Conservation (phyloP, 1,140 invertebrate genomes). For the Coenobita brevimanus region DNA sequence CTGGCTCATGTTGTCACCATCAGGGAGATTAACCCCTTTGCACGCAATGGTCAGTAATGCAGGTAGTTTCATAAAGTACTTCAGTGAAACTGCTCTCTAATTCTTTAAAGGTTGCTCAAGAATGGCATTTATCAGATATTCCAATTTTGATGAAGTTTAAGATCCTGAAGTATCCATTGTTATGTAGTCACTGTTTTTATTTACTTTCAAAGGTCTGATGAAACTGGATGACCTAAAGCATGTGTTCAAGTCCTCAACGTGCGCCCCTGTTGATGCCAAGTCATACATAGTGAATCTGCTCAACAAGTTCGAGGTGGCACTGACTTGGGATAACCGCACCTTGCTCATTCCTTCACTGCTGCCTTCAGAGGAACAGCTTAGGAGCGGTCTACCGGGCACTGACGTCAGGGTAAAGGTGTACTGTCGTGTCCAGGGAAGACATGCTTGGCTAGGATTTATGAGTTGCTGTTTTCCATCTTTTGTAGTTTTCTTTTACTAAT, state of each 20-base stretch:
- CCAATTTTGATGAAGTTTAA: no score
- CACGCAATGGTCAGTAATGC: slow-evolving; percentile 80
- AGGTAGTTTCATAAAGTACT: no score
- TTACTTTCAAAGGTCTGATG: slow-evolving; percentile 85
- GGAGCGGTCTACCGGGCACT: slow-evolving; percentile 74
- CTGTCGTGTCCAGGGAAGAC: slow-evolving; percentile 30
- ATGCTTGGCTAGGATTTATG: not conserved
- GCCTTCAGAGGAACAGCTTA: slow-evolving; percentile 85
- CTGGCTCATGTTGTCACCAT: slow-evolving; percentile 96
- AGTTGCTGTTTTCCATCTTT: not conserved
- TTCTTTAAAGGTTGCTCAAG: no score
- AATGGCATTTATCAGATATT: no score
- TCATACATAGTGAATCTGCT: slow-evolving; percentile 92
- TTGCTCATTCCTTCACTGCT: slow-evolving; percentile 94
- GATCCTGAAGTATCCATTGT: no score
- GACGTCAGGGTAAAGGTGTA: slow-evolving; percentile 74
- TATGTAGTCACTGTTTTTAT: no score
- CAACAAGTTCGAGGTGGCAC: slow-evolving; percentile 97
- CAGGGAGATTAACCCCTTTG: slow-evolving; percentile 96
- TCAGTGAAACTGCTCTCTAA: no score
- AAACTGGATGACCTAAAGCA: slow-evolving; percentile 93
- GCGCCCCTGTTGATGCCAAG: slow-evolving; percentile 78
- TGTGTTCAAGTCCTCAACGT: slow-evolving; percentile 86
- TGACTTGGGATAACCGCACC: slow-evolving; percentile 95
- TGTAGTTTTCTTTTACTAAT: not conserved